Percentiles rank a stretch among this genome's conserved stretches.
phyloP scores from a whole-genome alignment of 2,888 invertebrate genomes.

The Microctonus hyperodae region DNA sequence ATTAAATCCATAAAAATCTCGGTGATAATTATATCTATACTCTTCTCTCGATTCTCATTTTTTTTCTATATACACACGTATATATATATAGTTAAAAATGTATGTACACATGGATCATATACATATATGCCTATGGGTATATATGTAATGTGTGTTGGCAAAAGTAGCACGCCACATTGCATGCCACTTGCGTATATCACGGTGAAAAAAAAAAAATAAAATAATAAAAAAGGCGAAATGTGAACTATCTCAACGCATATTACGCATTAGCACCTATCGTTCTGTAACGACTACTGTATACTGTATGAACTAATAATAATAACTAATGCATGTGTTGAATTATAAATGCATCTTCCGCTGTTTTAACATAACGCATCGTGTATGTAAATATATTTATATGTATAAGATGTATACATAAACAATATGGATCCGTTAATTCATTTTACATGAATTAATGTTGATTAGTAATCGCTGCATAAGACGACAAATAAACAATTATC shows the following conservation, averaged over 20 bases:
- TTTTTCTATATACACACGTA: not conserved
- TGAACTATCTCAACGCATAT: constrained; percentile 24
- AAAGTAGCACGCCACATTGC: constrained; percentile 43
- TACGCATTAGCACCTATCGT: constrained; percentile 35
- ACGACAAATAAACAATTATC: constrained; percentile 15
- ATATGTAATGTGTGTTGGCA: constrained; percentile 30
- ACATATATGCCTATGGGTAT: constrained; percentile 3
- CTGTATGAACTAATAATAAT: too few relatives aligned
- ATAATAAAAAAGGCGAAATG: too few relatives aligned
- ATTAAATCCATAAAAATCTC: too few relatives aligned
- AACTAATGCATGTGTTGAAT: constrained; percentile 24
- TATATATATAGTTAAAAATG: too few relatives aligned
- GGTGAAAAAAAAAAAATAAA: constrained; percentile 27
- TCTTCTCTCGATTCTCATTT: constrained; percentile 18
- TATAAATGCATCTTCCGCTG: constrained; percentile 30
- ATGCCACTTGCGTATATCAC: constrained; percentile 39
- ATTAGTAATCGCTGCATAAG: not conserved
- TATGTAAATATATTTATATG: too few relatives aligned
- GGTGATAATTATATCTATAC: too few relatives aligned
- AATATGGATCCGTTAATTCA: constrained; percentile 7
- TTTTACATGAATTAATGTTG: not conserved
- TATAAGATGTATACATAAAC: too few relatives aligned
- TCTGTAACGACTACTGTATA: constrained; percentile 24
- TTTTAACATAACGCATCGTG: constrained; percentile 9
- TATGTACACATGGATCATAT: too few relatives aligned